A percentile compares a stretch with the other conserved stretches of the same genome.
Evolutionary conservation across 2,113 vertebrate genomes (phyloP).

Genomic region (Ailurus styani): DNA sequence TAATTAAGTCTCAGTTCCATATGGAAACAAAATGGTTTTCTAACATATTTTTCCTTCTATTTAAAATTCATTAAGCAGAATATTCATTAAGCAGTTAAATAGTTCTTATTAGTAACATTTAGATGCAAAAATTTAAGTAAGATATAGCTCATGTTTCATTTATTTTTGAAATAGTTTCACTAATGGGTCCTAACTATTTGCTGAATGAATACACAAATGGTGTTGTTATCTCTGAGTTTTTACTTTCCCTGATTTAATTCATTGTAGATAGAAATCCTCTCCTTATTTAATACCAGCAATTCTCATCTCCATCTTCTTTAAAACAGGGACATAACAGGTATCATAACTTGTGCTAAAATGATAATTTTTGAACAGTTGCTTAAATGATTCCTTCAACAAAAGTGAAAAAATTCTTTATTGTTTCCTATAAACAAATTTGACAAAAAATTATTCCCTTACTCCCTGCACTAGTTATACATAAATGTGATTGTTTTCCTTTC

Average conservation of each 20-base stretch:
- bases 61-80: neutral
- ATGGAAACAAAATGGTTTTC: slow-evolving; percentile 41
- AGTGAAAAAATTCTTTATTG: neutral
- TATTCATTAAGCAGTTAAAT: neutral
- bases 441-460: neutral
- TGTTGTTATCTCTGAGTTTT: neutral
- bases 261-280: neutral
- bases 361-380: neutral
- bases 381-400: neutral
- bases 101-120: neutral
- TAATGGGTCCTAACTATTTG: neutral
- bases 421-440: neutral
- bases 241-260: neutral
- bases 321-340: neutral
- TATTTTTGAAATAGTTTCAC: neutral
- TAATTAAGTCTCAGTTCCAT: slow-evolving; percentile 46
- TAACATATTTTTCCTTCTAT: neutral
- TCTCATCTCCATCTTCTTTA: neutral
- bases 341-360: neutral
- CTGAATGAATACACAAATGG: neutral
- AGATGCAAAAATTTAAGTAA: neutral
- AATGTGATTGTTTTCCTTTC: neutral
- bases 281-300: neutral
- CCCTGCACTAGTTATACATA: neutral
- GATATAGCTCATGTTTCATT: neutral